Base-by-base conservation (phyloP, 2,888 invertebrate genomes). In the Chalcosyrphus nemorum region DNA sequence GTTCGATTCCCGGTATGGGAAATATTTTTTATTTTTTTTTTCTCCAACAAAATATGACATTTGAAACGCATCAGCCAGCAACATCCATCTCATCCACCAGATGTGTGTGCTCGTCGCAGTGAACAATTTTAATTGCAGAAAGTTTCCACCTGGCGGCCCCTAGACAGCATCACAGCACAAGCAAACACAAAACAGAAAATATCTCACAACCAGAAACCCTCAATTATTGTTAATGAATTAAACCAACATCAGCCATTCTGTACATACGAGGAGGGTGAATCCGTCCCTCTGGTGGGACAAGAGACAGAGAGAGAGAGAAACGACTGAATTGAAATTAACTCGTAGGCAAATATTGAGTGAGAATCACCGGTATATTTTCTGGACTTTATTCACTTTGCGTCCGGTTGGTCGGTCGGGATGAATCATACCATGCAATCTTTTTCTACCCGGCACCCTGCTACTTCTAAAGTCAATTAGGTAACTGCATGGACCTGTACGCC, bases 1-100 rank as follows among this genome's bases (percentile, higher is more conserved):
- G 82, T 84, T 84, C 82, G 82, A 84, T 84, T 84, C 82, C 82
- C 82, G 82, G 82, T 84, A 78, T 84, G 82, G 82, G 82, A 84
- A 84, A n/a, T 32, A 11, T 47, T 56, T 59, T 57, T 76, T n/a
- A n/a, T n/a, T 75, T 43, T 35, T 57, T 21, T 71, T 50, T 38
- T 38, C 4, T 1, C 32, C 2, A 38, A 38, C 38, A 13, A 38
- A n/a, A n/a, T 13, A 41, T 13, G 6, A 41, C 13, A 32, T 32
- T 32, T 1, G 9, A 9, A 0, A 11, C 9, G 1, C 17, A 17
- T 19, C 19, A 4, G 19, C 9, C 43, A 15, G 9, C 43, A 17
- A 6, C 2, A 43, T 5, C n/a, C 13, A 5, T 13, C 13, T 5
- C 38, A 13, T 13, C 38, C 13, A 13, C 5, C n/a, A 38, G 5